Evolutionary conservation across 1,140 invertebrate genomes (phyloP).

Genomic region (Battus philenor): DNA sequence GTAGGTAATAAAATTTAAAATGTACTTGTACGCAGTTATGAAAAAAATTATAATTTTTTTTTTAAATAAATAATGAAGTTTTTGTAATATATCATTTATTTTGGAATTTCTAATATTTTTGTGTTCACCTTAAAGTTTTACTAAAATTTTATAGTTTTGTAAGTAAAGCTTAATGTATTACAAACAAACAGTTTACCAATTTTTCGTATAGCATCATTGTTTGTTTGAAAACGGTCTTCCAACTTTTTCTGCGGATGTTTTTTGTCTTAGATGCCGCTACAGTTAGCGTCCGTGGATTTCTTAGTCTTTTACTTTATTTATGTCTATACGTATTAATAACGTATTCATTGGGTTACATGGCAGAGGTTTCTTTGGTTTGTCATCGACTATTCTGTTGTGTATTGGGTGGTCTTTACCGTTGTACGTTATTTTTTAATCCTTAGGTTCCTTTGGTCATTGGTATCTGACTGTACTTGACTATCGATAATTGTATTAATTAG

Average conservation of each 20-base stretch:
- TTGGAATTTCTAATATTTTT: too few relatives aligned
- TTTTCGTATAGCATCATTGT: constrained; percentile 4
- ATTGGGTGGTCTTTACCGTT: not conserved
- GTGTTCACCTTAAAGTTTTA: too few relatives aligned
- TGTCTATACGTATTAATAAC: constrained; percentile 20
- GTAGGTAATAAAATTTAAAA: too few relatives aligned
- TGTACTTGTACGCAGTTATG: too few relatives aligned
- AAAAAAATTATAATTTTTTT: not conserved
- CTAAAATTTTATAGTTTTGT: too few relatives aligned
- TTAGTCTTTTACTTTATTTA: constrained; percentile 24
- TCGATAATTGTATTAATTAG: too few relatives aligned
- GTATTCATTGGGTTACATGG: not conserved
- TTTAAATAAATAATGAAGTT: too few relatives aligned
- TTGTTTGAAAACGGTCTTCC: constrained; percentile 22
- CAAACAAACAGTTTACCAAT: constrained; percentile 16
- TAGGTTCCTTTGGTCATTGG: too few relatives aligned
- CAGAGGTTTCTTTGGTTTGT: constrained; percentile 4
- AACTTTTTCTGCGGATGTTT: constrained; percentile 24
- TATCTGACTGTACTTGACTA: too few relatives aligned
- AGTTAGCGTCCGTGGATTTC: constrained; percentile 28
- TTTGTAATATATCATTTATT: too few relatives aligned
- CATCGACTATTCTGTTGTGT: not conserved
- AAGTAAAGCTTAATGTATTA: too few relatives aligned
- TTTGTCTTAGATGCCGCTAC: constrained; percentile 31
- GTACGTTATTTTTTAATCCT: too few relatives aligned